Evolutionary conservation across 2,888 invertebrate species (phyloP).

Genomic region (Marronus borbonicus): DNA sequence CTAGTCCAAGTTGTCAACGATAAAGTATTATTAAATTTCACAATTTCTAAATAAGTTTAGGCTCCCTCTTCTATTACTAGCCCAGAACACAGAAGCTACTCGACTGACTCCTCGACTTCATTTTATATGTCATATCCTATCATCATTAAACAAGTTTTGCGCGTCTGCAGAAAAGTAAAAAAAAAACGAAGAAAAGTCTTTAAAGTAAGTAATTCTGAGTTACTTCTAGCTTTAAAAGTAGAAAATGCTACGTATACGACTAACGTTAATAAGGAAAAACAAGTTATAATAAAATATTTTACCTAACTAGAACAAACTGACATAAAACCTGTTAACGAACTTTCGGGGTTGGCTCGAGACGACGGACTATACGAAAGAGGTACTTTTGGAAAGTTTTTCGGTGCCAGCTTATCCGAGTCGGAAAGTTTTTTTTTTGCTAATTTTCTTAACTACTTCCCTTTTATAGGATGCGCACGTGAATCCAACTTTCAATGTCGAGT

Average conservation of each 20-base stretch:
- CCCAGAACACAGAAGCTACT: too few species aligned
- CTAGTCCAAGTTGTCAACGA: too few species aligned
- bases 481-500: slow-evolving; percentile 28
- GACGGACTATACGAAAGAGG: not conserved
- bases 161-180: too few species aligned
- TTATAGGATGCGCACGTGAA: slow-evolving; percentile 29
- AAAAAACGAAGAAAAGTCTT: too few species aligned
- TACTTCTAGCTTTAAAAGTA: not conserved
- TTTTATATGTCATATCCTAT: too few species aligned
- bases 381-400: slow-evolving; percentile 39
- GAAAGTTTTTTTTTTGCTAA: slow-evolving; percentile 35
- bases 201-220: too few species aligned
- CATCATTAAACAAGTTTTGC: too few species aligned
- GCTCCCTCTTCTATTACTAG: too few species aligned
- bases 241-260: not conserved
- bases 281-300: slow-evolving; percentile 42
- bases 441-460: slow-evolving; percentile 37
- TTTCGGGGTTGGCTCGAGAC: slow-evolving; percentile 6
- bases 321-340: slow-evolving; percentile 44
- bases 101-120: too few species aligned
- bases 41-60: too few species aligned
- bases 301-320: slow-evolving; percentile 32
- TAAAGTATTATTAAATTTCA: too few species aligned
- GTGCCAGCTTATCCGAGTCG: slow-evolving; percentile 16
- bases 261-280: slow-evolving; percentile 30